Evolutionary conservation across 53 echinoderm and acorn worm species (phyloP), one percentile per base, ranked within the genome.

Genomic region (Luidia sarsii): DNA sequence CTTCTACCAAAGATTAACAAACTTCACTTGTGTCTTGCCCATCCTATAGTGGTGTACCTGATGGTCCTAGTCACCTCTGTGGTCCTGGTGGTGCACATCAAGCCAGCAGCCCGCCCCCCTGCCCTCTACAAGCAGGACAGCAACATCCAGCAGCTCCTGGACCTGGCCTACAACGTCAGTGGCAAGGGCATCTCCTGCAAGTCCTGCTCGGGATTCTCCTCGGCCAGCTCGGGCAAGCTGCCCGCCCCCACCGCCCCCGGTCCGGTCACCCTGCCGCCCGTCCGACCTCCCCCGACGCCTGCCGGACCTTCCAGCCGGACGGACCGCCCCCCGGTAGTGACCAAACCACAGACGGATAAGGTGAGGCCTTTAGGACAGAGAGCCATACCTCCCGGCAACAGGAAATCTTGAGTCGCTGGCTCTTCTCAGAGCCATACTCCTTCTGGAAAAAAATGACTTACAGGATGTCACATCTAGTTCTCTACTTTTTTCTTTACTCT

Each of bases 121-220:
- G 90, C 92, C 11, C 74, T 96, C 49, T 93, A 90, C 88, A 75
- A 69, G 35, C 69, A 88, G 45, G 86, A 93, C 74, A 93, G 88
- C 48, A 96, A 96, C 83, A 62, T 96, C 29, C 96, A 96, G 39
- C 79, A 85, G n/a, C 90, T 96, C 24, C 80, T 96, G 0, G 92
- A 96, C 74, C 65, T 96, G 24, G 96, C 96, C 32, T 96, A 92
- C 82, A 96, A 96, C 87, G 89, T 93, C 75, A 93, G 93, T 52
- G 91, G 90, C 39, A 68, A 83, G 43, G 93, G 93, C 65, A 89
- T 96, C 75, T 34, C 48, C 60, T 96, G 97, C 57, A 73, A 55
- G 15, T 65, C 71, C 4, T 96, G 97, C 57, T 96, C 97, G 1
- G 97, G 97, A 3, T 93, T 93, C 73, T 29, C 57, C 14, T 65